phyloP scores from a whole-genome alignment of 2,797 vertebrate species.

The Galago senegalensis region DNA sequence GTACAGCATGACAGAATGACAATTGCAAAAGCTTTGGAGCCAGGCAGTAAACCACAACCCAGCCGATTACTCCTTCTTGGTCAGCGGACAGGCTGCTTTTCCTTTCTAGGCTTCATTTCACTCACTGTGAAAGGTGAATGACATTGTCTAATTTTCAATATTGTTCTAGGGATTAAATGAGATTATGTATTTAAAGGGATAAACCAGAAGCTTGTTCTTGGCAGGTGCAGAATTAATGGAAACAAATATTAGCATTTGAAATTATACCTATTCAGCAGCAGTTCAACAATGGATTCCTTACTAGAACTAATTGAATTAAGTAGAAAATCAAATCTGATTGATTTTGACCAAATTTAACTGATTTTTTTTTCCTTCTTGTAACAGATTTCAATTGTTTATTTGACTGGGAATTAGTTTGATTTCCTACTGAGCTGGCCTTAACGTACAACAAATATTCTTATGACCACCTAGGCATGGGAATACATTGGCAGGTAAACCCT shows the following conservation, averaged over 20 bases:
- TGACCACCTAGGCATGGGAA: neutral
- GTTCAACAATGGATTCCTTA: constrained; percentile 19
- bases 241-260: neutral
- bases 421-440: neutral
- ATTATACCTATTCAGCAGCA: neutral
- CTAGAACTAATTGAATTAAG: constrained; percentile 22
- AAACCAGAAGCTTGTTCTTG: neutral
- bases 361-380: neutral
- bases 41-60: neutral
- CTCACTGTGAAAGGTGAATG: constrained; percentile 3
- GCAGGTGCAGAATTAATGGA: neutral
- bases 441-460: neutral
- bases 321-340: neutral
- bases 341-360: constrained; percentile 9
- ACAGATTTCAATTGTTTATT: constrained; percentile 14
- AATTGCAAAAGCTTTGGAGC: neutral
- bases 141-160: neutral
- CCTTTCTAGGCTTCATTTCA: constrained; percentile 15
- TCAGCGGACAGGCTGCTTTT: neutral
- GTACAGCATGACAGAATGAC: neutral
- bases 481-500: neutral
- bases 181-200: neutral
- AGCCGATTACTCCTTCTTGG: neutral
- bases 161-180: neutral
- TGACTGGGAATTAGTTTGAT: neutral